These are phyloP conservation scores for Tangara arthus DNA, from an alignment of 2,797 vertebrate genomes.

Conservation along the genomic window DNA sequence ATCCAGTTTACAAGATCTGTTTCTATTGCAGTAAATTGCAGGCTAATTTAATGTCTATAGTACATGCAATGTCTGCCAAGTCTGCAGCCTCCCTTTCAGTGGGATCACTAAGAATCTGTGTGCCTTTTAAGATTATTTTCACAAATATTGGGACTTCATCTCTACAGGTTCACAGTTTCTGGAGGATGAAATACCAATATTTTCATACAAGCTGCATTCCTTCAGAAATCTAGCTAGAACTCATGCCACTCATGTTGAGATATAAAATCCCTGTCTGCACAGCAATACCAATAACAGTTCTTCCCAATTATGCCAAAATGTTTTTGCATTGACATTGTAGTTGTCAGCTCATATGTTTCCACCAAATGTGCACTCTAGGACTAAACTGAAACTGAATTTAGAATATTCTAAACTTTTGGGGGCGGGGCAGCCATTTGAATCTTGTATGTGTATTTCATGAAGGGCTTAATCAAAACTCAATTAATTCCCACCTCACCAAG, in stretches of 20 bases:
- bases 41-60: background rate
- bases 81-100: background rate
- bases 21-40: background rate
- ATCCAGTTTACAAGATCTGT: conserved; percentile 16
- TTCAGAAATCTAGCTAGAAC: background rate
- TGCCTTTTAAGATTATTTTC: background rate
- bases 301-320: background rate
- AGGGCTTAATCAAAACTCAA: conserved; percentile 39
- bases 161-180: background rate
- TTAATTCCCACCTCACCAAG: conserved; percentile 19
- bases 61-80: background rate
- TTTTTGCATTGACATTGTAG: background rate
- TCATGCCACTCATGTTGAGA: background rate
- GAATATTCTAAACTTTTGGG: conserved; percentile 1
- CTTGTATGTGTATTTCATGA: background rate
- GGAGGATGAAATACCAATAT: background rate
- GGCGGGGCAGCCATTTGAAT: background rate
- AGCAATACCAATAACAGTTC: background rate
- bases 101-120: background rate
- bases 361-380: background rate
- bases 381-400: background rate
- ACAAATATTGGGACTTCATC: background rate
- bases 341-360: background rate
- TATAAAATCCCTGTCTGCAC: background rate
- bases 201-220: background rate